phyloP scores from a whole-genome alignment of 2,113 vertebrate species.

The Cacatua alba region DNA sequence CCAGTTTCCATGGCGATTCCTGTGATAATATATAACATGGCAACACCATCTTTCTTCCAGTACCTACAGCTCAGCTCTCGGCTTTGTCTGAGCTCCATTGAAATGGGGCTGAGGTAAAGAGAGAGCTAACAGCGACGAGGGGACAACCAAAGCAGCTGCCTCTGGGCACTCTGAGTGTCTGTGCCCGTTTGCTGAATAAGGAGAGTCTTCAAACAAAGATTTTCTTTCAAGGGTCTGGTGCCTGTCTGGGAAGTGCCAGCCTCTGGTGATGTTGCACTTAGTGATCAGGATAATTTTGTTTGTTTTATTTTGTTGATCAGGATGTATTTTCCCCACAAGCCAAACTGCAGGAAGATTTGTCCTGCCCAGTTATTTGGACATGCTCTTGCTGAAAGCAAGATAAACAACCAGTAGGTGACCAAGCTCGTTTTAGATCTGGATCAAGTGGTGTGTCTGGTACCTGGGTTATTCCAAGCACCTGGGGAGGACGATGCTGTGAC shows the following conservation, averaged over 20 bases:
- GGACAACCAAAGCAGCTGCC: neutral
- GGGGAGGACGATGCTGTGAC: fast-evolving
- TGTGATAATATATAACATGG: neutral
- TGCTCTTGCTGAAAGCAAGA: neutral
- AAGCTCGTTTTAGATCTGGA: fast-evolving
- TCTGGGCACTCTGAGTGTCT: fast-evolving
- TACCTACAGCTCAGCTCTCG: slow-evolving; percentile 7
- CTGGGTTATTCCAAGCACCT: neutral
- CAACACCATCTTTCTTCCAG: slow-evolving; percentile 1
- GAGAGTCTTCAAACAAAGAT: neutral
- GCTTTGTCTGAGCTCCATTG: slow-evolving; percentile 12
- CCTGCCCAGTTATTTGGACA: neutral
- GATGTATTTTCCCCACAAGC: neutral
- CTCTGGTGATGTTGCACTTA: neutral
- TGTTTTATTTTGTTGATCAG: neutral
- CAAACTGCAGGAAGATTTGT: neutral
- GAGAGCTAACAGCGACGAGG: neutral
- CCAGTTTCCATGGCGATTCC: slow-evolving; percentile 52
- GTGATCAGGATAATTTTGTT: fast-evolving
- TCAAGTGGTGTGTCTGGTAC: neutral
- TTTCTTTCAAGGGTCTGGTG: neutral
- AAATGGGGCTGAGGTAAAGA: neutral
- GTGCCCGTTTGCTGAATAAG: neutral
- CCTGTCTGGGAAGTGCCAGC: neutral
- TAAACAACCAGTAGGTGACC: neutral